phyloP scores from a whole-genome alignment of 2,797 vertebrate species.

The Micropoecilia bifurca region DNA sequence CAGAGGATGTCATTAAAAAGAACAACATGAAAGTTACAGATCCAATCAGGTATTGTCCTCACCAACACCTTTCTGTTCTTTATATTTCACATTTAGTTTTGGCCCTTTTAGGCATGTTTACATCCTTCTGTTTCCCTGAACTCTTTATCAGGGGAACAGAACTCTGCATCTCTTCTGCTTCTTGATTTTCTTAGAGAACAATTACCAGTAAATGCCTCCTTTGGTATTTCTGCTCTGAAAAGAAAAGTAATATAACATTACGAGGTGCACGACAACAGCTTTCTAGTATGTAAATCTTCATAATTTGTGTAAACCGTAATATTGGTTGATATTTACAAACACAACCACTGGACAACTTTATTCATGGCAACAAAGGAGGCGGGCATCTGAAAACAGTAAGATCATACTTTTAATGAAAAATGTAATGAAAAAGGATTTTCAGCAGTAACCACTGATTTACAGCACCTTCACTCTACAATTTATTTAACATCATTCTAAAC shows the following conservation, averaged over 20 bases:
- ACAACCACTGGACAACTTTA: neutral
- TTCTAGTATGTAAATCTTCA: neutral
- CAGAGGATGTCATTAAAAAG: conserved; percentile 86
- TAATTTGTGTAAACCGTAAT: neutral
- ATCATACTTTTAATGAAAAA: neutral
- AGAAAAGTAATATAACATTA: neutral
- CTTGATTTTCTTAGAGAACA: neutral
- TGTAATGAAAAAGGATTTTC: neutral
- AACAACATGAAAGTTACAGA: conserved; percentile 89
- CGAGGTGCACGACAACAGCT: neutral
- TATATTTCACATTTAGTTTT: neutral
- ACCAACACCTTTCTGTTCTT: neutral
- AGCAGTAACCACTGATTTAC: neutral
- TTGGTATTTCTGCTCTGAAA: neutral
- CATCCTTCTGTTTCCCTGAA: neutral
- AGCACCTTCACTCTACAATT: neutral
- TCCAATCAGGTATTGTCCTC: conserved; percentile 86
- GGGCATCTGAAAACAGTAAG: neutral
- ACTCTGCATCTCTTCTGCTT: neutral
- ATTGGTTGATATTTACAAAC: neutral
- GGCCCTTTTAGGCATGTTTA: neutral
- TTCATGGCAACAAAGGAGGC: neutral
- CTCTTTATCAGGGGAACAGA: neutral
- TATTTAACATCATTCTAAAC: neutral
- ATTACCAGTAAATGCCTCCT: neutral